Evolutionary conservation across 2,888 invertebrate species (phyloP).

Genomic region (Lasioglossum leucozonium): DNA sequence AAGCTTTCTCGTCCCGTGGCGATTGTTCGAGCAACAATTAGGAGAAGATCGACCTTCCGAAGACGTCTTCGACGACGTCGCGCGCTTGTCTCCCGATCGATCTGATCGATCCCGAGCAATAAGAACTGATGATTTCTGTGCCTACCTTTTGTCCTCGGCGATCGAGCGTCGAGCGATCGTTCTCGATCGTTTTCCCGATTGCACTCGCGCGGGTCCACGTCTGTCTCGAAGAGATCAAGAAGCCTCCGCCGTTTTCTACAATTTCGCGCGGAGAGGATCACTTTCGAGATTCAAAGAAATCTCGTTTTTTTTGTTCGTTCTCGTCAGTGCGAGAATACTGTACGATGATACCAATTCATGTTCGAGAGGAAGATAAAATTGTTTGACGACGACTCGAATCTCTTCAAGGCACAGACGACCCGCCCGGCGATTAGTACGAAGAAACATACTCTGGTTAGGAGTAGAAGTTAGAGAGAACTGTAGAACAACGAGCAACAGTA

Average conservation of each 20-base stretch:
- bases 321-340: no score
- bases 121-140: conserved; percentile 69
- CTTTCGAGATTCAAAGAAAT: not conserved
- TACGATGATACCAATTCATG: not conserved
- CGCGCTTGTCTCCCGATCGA: not conserved
- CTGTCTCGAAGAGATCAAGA: conserved; percentile 39
- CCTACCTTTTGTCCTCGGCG: conserved; percentile 68
- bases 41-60: conserved; percentile 24
- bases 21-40: conserved; percentile 37
- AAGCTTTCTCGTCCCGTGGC: not conserved
- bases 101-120: conserved; percentile 46
- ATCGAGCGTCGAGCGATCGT: conserved; percentile 40
- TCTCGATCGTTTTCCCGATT: not conserved
- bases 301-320: not conserved
- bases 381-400: conserved; percentile 13
- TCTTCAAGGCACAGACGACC: conserved; percentile 43
- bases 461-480: conserved; percentile 40
- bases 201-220: conserved; percentile 16
- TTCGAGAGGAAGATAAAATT: not conserved
- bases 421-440: conserved; percentile 15
- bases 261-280: not conserved
- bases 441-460: conserved; percentile 42
- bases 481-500: conserved; percentile 58
- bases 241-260: not conserved
- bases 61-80: not conserved